Evolutionary conservation across 2,797 vertebrate genomes (phyloP).

Genomic region (Crocidura indochinensis): DNA sequence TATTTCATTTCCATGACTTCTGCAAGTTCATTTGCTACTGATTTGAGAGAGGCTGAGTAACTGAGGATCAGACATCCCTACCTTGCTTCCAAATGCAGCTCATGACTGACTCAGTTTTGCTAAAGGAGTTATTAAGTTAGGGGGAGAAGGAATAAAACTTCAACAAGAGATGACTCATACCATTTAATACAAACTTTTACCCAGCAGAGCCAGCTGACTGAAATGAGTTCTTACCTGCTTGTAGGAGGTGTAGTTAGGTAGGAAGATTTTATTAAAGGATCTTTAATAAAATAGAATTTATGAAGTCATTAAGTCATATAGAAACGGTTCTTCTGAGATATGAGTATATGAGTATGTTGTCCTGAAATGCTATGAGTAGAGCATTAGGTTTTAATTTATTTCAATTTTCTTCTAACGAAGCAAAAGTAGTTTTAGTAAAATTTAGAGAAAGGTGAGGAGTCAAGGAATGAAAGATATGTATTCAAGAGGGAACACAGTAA

Average conservation of each 20-base stretch:
- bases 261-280: slow-evolving; percentile 75
- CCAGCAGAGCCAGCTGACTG: slow-evolving; percentile 41
- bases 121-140: slow-evolving; percentile 3
- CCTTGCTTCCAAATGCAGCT: slow-evolving; percentile 28
- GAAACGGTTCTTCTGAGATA: slow-evolving; percentile 39
- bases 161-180: slow-evolving; percentile 77
- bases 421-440: too few relatives aligned
- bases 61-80: slow-evolving; percentile 22
- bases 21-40: not conserved
- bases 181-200: slow-evolving; percentile 67
- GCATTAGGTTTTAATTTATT: too few relatives aligned
- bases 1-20: slow-evolving; percentile 22
- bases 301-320: slow-evolving; percentile 54
- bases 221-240: slow-evolving; percentile 65
- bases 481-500: too few relatives aligned
- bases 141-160: slow-evolving; percentile 48
- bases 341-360: not conserved
- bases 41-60: slow-evolving; percentile 21
- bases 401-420: too few relatives aligned
- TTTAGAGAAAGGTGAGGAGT: too few relatives aligned
- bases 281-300: slow-evolving; percentile 65
- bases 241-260: slow-evolving; percentile 75
- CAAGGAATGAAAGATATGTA: too few relatives aligned
- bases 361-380: too few relatives aligned
- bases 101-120: not conserved